Percentiles rank a stretch among this genome's conserved stretches.
These are phyloP conservation scores for Caenorhabditis sp. DNA, from an alignment of 2,888 invertebrate genomes.

Conservation along the genomic window DNA sequence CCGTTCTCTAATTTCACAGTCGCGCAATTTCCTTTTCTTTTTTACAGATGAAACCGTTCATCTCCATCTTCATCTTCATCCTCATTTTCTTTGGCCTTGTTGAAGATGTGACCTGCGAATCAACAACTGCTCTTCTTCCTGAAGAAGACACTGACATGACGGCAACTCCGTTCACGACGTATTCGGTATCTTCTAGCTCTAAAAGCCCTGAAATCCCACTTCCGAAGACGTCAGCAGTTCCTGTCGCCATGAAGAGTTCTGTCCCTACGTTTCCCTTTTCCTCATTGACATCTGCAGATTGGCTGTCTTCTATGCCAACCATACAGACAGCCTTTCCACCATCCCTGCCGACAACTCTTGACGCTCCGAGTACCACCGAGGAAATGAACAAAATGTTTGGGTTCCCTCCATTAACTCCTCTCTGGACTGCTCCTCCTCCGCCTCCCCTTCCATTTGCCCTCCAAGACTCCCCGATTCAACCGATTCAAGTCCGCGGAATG, in stretches of 20 bases:
- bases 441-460: conserved; percentile 6
- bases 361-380: conserved; percentile 14
- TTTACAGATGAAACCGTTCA: conserved; percentile 37
- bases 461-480: conserved; percentile 44
- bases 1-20: no score
- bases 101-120: conserved; percentile 1
- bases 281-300: conserved; percentile 23
- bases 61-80: conserved; percentile 2
- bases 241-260: conserved; percentile 21
- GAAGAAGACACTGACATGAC: conserved; percentile 61
- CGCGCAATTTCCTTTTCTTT: no score
- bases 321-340: conserved; percentile 41
- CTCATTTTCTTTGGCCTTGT: conserved; percentile 13
- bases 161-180: conserved; percentile 24
- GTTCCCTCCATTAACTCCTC: conserved; percentile 37
- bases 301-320: conserved; percentile 54
- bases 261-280: conserved; percentile 50
- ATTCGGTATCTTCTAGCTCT: conserved; percentile 27
- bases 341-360: conserved; percentile 33
- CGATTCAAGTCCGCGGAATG: conserved; percentile 23
- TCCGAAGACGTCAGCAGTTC: conserved; percentile 28
- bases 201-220: conserved; percentile 10
- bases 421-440: conserved; percentile 41
- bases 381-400: conserved; percentile 36
- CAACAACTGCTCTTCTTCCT: neutral